phyloP scores from a whole-genome alignment of 2,113 vertebrate species.

The Falco punctatus region DNA sequence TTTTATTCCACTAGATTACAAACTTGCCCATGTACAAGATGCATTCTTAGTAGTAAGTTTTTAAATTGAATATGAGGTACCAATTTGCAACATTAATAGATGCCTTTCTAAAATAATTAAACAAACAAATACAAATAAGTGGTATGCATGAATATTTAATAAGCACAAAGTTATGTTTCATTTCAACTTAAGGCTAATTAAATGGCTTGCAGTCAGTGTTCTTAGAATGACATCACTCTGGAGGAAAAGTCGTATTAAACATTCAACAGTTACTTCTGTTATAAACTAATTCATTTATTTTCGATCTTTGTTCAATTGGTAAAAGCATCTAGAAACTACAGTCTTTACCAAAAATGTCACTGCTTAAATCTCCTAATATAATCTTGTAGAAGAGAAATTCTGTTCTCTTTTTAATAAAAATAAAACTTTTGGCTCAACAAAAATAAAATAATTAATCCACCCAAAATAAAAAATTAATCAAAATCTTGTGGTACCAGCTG shows the following conservation, averaged over 20 bases:
- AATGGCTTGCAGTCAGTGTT: not conserved
- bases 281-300: conserved; percentile 2
- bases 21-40: not conserved
- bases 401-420: not conserved
- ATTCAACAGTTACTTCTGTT: not conserved
- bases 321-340: not conserved
- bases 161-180: not conserved
- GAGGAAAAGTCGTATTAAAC: conserved; percentile 19
- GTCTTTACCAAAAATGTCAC: not conserved
- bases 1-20: not conserved
- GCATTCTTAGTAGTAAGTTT: not conserved
- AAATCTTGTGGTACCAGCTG: not conserved
- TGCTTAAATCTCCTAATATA: not conserved
- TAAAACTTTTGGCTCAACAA: not conserved
- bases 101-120: conserved; percentile 17
- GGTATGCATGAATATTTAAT: conserved; percentile 6
- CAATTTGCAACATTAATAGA: not conserved
- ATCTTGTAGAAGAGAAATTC: not conserved
- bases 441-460: not conserved
- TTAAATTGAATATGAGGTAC: not conserved
- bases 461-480: not conserved
- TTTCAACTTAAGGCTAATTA: conserved; percentile 32
- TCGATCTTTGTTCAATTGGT: not conserved
- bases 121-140: not conserved
- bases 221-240: not conserved